These are phyloP conservation scores for Lasiurus borealis DNA, from an alignment of 2,113 vertebrate genomes.

Conservation along the genomic window DNA sequence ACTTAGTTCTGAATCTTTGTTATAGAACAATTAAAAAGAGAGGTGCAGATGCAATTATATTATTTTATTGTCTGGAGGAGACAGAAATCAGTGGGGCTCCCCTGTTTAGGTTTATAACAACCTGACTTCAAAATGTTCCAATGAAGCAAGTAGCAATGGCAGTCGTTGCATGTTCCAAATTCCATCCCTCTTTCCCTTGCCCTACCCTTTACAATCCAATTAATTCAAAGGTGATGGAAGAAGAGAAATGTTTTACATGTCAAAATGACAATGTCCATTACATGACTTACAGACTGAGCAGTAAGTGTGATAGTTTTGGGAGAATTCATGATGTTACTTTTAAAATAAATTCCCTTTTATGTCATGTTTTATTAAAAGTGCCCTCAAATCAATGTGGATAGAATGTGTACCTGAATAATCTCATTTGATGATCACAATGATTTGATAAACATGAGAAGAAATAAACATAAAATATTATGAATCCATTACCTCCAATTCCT, in stretches of 20 bases:
- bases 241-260: constrained; percentile 87
- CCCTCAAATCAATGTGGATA: constrained; percentile 82
- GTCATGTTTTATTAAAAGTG: constrained; percentile 84
- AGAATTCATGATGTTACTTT: constrained; percentile 82
- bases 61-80: constrained; percentile 91
- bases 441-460: constrained; percentile 81
- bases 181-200: constrained; percentile 28
- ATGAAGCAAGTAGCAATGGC: constrained; percentile 82
- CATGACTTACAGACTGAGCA: constrained; percentile 87
- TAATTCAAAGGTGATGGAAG: constrained; percentile 89
- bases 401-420: constrained; percentile 83
- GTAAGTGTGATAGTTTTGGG: constrained; percentile 80
- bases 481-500: not conserved
- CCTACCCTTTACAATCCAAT: constrained; percentile 79
- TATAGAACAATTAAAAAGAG: constrained; percentile 86
- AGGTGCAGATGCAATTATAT: constrained; percentile 89
- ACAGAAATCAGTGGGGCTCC: constrained; percentile 91
- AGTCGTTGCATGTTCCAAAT: constrained; percentile 80
- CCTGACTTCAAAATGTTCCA: constrained; percentile 86
- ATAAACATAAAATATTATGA: constrained; percentile 77
- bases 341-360: constrained; percentile 82
- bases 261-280: constrained; percentile 91
- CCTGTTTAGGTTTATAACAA: constrained; percentile 91
- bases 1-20: constrained; percentile 85
- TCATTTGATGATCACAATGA: constrained; percentile 75